phyloP scores from a whole-genome alignment of 2,888 invertebrate species.

The Sinotaia quadrata region DNA sequence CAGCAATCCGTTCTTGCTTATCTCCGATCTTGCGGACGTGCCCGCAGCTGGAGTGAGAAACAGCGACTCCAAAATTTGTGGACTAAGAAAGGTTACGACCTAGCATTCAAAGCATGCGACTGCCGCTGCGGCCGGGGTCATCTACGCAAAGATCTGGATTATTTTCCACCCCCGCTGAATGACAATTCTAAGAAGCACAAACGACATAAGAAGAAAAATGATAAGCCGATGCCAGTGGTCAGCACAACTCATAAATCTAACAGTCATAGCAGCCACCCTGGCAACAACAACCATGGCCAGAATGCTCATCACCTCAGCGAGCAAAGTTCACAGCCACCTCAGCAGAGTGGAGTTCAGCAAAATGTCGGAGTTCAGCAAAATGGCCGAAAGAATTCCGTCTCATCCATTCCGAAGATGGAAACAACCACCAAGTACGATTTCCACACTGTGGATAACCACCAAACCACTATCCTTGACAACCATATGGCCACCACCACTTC shows the following conservation, averaged over 20 bases:
- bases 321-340: neutral
- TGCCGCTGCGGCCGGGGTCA: constrained; percentile 95
- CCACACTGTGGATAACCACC: too few species aligned
- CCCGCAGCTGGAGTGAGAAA: constrained; percentile 94
- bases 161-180: constrained; percentile 78
- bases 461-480: constrained; percentile 29
- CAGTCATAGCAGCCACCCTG: constrained; percentile 73
- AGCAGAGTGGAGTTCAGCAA: neutral
- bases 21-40: constrained; percentile 90
- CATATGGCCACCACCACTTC: neutral
- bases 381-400: neutral
- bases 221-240: constrained; percentile 78
- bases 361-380: neutral
- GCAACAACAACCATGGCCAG: constrained; percentile 78
- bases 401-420: neutral
- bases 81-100: constrained; percentile 97
- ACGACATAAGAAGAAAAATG: constrained; percentile 79
- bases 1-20: constrained; percentile 90
- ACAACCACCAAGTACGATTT: constrained; percentile 5
- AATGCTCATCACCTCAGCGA: neutral
- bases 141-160: constrained; percentile 93
- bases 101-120: constrained; percentile 94
- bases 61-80: constrained; percentile 95
- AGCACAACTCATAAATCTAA: constrained; percentile 54
- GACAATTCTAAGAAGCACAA: constrained; percentile 74